These are phyloP conservation scores for Echinometra lucunter DNA, from an alignment of 53 echinoderm and acorn worm species.

Conservation along the genomic window DNA sequence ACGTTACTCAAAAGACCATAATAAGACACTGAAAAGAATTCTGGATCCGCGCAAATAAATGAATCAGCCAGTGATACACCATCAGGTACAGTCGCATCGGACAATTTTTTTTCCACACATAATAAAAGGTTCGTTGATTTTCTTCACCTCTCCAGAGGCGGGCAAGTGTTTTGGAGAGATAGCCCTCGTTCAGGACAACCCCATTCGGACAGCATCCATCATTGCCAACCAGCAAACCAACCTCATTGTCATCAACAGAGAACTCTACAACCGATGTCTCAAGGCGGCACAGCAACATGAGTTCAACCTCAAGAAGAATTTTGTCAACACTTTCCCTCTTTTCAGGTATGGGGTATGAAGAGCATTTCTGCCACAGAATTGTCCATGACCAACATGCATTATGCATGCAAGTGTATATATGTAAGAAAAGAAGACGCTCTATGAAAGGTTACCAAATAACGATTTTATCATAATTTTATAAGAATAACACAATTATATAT, in stretches of 20 bases:
- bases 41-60: background rate
- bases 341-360: constrained; percentile 80
- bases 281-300: constrained; percentile 97
- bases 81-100: background rate
- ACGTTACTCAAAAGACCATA: no score
- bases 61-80: background rate
- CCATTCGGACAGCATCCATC: constrained; percentile 87
- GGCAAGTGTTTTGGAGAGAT: constrained; percentile 98
- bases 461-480: no score
- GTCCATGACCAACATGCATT: no score
- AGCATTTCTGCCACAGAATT: no score
- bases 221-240: constrained; percentile 84
- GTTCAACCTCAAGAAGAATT: constrained; percentile 86
- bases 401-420: no score
- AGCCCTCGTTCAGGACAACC: constrained; percentile 91
- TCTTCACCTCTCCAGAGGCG: constrained; percentile 65
- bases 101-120: background rate
- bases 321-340: constrained; percentile 82
- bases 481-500: no score
- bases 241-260: constrained; percentile 92
- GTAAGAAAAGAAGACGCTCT: no score
- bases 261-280: constrained; percentile 92
- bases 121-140: no score
- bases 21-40: background rate
- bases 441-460: no score